Conservation (phyloP, 2,888 invertebrate species). For the Drosophila paracracens region DNA sequence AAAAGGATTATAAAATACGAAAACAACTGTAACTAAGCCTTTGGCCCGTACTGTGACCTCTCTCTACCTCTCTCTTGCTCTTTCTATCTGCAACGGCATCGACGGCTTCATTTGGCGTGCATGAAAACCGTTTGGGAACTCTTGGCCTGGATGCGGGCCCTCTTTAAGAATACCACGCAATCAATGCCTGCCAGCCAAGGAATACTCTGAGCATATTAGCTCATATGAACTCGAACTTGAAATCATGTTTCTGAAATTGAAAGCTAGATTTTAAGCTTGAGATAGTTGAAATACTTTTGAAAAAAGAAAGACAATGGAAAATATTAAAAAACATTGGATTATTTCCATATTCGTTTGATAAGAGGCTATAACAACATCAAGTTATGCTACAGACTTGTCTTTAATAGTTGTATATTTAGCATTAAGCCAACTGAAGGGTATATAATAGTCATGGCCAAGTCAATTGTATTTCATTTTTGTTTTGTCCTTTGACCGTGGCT, state of each 20-base stretch:
- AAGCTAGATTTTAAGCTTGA: background rate
- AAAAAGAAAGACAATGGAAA: background rate
- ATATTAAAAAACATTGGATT: background rate
- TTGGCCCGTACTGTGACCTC: conserved; percentile 31
- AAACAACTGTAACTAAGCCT: conserved; percentile 43
- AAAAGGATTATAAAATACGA: conserved; percentile 81
- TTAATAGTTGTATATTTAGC: background rate
- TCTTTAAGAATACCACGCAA: conserved; percentile 25
- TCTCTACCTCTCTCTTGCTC: conserved; percentile 24
- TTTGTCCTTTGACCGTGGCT: conserved; percentile 32
- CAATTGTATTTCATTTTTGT: background rate
- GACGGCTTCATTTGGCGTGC: conserved; percentile 77
- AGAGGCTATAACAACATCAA: background rate
- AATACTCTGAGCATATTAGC: background rate
- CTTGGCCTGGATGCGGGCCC: conserved; percentile 38
- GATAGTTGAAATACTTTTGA: background rate
- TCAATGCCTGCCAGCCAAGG: background rate
- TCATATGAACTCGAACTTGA: too few species aligned
- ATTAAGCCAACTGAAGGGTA: conserved; percentile 12
- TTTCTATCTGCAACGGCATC: conserved; percentile 28
- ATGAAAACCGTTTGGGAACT: conserved; percentile 69
- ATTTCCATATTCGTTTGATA: too few species aligned
- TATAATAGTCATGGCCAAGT: background rate
- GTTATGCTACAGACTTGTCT: background rate
- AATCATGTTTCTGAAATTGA: background rate